These are phyloP conservation scores for Mesochorus sp. DNA, from an alignment of 2,888 invertebrate species.

Conservation along the genomic window DNA sequence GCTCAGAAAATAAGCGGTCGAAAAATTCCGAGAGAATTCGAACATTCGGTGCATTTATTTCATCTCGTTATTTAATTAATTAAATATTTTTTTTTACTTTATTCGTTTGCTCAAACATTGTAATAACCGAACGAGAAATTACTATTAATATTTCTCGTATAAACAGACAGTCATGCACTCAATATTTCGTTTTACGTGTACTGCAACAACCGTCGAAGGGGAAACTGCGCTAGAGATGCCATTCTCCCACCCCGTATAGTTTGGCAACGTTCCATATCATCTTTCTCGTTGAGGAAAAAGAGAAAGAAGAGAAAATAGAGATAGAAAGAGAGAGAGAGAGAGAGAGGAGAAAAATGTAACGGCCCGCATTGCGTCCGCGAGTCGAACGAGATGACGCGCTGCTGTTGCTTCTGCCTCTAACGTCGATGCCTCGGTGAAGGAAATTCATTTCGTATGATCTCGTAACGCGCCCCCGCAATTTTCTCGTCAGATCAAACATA, in stretches of 20 bases:
- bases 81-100: not conserved
- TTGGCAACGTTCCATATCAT: conserved; percentile 64
- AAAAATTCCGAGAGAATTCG: no score
- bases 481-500: conserved; percentile 28
- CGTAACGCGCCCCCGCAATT: conserved; percentile 44
- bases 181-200: conserved; percentile 49
- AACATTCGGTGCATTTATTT: no score
- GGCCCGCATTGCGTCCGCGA: conserved; percentile 61
- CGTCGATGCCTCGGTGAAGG: not conserved
- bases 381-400: conserved; percentile 46
- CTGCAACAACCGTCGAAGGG: conserved; percentile 40
- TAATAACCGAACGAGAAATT: not conserved
- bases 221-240: conserved; percentile 43
- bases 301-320: not conserved
- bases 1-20: no score
- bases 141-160: conserved; percentile 16
- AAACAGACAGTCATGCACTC: conserved; percentile 46
- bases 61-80: not conserved
- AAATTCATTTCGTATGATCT: conserved; percentile 32
- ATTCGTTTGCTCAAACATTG: not conserved
- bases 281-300: conserved; percentile 47
- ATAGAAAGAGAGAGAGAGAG: conserved; percentile 43
- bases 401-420: conserved; percentile 30
- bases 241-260: conserved; percentile 37
- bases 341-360: conserved; percentile 36